These are phyloP conservation scores for Philantomba maxwellii DNA, from an alignment of 2,113 vertebrate species.

Conservation along the genomic window DNA sequence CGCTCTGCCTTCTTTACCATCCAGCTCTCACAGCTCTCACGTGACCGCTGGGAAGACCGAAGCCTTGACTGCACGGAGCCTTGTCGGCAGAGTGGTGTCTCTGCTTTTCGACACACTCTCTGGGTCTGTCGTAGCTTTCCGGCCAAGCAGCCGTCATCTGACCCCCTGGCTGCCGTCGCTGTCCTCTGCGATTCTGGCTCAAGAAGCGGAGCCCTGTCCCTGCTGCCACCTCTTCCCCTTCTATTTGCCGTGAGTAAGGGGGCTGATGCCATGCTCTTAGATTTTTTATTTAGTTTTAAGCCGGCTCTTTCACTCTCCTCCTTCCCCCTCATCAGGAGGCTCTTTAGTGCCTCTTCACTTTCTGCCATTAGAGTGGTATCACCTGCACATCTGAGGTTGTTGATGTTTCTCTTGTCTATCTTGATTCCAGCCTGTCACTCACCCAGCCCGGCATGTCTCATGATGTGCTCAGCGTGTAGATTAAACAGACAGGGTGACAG, in stretches of 20 bases:
- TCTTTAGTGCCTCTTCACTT: neutral
- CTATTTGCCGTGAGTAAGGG: neutral
- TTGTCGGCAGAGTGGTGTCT: neutral
- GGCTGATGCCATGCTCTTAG: neutral
- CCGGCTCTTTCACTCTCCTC: neutral
- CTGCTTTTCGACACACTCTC: neutral
- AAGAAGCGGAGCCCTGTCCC: fast-evolving
- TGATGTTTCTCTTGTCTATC: fast-evolving
- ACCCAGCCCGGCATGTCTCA: neutral
- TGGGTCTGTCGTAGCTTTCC: neutral
- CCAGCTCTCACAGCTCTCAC: neutral
- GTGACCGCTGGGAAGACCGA: neutral
- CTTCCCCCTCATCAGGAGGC: neutral
- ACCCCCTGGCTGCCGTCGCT: fast-evolving
- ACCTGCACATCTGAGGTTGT: neutral
- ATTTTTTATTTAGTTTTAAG: neutral
- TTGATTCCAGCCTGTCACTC: neutral
- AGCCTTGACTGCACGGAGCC: fast-evolving
- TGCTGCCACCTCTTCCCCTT: neutral
- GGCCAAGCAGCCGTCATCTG: neutral
- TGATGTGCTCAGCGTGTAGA: fast-evolving
- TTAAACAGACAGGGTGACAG: neutral
- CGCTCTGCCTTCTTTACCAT: fast-evolving
- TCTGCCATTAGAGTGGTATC: neutral
- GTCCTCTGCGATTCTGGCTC: fast-evolving